Evolutionary conservation across 2,113 vertebrate species (phyloP), one percentile per base, ranked within the genome.

Genomic region (Myanophis thanlyinensis): DNA sequence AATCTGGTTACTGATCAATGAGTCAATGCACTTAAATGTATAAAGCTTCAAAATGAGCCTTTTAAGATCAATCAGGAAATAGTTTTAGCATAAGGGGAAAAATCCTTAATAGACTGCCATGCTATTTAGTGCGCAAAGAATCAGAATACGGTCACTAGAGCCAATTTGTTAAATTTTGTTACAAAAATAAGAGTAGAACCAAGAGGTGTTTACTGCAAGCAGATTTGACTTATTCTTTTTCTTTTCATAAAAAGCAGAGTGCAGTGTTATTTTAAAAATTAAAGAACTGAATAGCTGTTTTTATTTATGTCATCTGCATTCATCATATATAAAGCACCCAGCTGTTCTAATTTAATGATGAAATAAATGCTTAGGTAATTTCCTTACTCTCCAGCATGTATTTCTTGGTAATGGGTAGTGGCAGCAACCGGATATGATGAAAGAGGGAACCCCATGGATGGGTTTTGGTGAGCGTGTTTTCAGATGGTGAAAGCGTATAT

Each of bases 341-440:
- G 85, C 27, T 13, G 47, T 48, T 73, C 48, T 48, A 73, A 46
- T 51, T 86, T 92, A 73, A 56, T 13, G n/a, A 5, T 94, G 85
- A 15, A 84, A 94, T 93, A 96, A 90, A 94, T 49, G 56, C 5
- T 51, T 94, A 91, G 93, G 93, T 52, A 0, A 48, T 51, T 87
- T 93, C 93, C 96, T 98, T 97, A 98, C 98, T 98, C 97, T 99
- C 98, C 2, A 98, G 96, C 97, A 99, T 98, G 95, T 99, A 99
- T 95, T 99, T 99, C 97, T 98, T 98, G 96, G 99, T 98, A 90
- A 99, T 99, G 87, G 99, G 99, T 95, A 99, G 96, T 20, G 98
- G 98, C 95, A 99, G 97, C 92, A 99, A 97, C 0, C 99, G 98
- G 94, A 99, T 98, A 86, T 99, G 98, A 67, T 97, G 97, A 4